Evolutionary conservation across 2,888 invertebrate species (phyloP).

Genomic region (Trimorus sp.): DNA sequence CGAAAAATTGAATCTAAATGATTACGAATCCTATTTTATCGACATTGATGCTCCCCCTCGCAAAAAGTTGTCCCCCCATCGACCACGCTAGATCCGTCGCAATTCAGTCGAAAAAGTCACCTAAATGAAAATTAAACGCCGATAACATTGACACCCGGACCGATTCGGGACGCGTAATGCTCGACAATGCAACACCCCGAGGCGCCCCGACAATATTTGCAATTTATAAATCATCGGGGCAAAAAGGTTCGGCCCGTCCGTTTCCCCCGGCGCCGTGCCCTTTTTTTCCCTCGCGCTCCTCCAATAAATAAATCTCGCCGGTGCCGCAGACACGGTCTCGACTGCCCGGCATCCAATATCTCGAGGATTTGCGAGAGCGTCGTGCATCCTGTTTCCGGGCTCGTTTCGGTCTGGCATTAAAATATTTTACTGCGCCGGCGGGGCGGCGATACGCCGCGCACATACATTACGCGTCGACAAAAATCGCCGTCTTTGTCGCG

Average conservation of each 20-base stretch:
- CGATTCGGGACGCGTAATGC: conserved; percentile 8
- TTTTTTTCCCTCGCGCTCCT: conserved; percentile 41
- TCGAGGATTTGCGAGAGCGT: conserved; percentile 72
- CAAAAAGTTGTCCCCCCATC: too few relatives aligned
- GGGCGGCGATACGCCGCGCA: conserved; percentile 56
- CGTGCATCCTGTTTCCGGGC: conserved; percentile 72
- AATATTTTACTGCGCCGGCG: conserved; percentile 71
- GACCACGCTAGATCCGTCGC: too few relatives aligned
- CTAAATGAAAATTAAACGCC: too few relatives aligned
- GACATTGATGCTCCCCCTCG: too few relatives aligned
- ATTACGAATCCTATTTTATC: too few relatives aligned
- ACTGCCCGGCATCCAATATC: conserved; percentile 71
- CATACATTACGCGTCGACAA: conserved; percentile 59
- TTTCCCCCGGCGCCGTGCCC: too few relatives aligned
- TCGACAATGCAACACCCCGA: conserved; percentile 24
- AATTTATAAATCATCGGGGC: conserved; percentile 60
- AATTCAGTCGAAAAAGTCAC: too few relatives aligned
- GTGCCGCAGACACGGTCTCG: conserved; percentile 52
- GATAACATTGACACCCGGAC: not conserved
- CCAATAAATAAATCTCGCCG: conserved; percentile 62
- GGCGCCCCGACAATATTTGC: conserved; percentile 51
- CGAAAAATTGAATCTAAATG: too few relatives aligned
- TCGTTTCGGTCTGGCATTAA: conserved; percentile 72
- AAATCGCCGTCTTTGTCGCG: conserved; percentile 58
- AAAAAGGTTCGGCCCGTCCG: too few relatives aligned